Percentiles rank a stretch among this genome's conserved stretches.
Evolutionary conservation across 2,797 vertebrate genomes (phyloP).

Genomic region (Periparus ater): DNA sequence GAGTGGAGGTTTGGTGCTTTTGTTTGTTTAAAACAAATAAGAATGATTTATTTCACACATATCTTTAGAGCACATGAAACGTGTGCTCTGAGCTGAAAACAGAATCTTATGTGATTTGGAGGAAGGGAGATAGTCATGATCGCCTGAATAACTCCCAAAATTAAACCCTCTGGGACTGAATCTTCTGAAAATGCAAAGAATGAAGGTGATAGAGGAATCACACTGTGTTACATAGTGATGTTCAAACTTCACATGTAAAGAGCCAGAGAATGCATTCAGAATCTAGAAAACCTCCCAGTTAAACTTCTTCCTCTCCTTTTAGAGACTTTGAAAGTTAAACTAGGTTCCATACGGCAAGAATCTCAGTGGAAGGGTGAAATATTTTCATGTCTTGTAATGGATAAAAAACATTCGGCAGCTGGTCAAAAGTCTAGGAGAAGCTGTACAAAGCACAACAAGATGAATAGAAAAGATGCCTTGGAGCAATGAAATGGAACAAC

Average conservation of each 20-base stretch:
- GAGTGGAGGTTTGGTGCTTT: neutral
- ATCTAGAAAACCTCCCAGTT: neutral
- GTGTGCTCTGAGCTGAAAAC: neutral
- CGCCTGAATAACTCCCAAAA: neutral
- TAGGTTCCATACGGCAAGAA: neutral
- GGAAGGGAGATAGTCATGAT: neutral
- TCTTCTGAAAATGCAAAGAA: neutral
- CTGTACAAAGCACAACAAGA: slow-evolving; percentile 20
- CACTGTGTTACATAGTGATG: neutral
- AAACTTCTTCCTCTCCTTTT: neutral
- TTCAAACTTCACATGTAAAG: neutral
- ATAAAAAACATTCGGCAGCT: slow-evolving; percentile 11
- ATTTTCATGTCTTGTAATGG: neutral
- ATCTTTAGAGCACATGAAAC: neutral
- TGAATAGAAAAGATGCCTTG: slow-evolving; percentile 6
- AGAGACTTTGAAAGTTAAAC: neutral
- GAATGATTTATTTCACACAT: neutral
- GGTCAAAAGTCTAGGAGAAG: slow-evolving; percentile 47
- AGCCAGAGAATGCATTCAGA: neutral
- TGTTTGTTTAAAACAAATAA: neutral
- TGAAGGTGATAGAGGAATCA: neutral
- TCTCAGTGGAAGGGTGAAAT: slow-evolving; percentile 6
- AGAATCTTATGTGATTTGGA: neutral
- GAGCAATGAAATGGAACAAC: slow-evolving; percentile 47
- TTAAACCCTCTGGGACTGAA: neutral